Evolutionary conservation across 2,888 invertebrate species (phyloP).

Genomic region (Nemurella pictetii): DNA sequence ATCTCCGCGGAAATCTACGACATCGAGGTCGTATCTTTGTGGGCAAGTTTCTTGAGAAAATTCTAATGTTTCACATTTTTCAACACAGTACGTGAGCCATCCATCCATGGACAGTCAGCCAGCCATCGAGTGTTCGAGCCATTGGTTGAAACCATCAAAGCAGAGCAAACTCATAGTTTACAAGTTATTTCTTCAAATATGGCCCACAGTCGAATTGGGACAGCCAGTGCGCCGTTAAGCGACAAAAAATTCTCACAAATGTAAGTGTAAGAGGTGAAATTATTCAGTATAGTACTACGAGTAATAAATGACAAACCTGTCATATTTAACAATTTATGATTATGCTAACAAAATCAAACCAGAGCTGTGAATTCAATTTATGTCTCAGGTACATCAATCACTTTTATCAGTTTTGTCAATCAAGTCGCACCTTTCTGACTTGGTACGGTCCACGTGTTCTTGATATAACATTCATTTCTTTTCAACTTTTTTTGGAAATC

Average conservation of each 20-base stretch:
- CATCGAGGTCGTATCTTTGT: too few relatives aligned
- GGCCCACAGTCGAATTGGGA: neutral
- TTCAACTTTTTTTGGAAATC: neutral
- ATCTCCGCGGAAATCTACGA: too few relatives aligned
- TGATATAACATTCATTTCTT: neutral
- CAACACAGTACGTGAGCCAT: too few relatives aligned
- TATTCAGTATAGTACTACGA: neutral
- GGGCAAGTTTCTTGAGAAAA: too few relatives aligned
- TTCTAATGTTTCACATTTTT: too few relatives aligned
- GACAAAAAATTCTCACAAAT: neutral
- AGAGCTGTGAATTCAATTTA: neutral
- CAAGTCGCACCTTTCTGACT: neutral
- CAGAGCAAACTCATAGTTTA: too few relatives aligned
- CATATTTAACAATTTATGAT: neutral
- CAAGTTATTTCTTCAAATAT: too few relatives aligned
- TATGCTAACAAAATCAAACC: neutral
- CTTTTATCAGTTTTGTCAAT: neutral
- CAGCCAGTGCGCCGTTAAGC: neutral
- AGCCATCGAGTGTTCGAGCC: too few relatives aligned
- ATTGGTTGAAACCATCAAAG: too few relatives aligned
- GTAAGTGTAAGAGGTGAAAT: neutral
- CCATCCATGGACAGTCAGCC: too few relatives aligned
- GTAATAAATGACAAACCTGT: neutral
- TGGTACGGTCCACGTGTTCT: neutral
- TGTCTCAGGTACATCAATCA: neutral